Evolutionary conservation across 1,140 invertebrate genomes (phyloP), one percentile per base, ranked within the genome.

Genomic region (Aphelinus certus): DNA sequence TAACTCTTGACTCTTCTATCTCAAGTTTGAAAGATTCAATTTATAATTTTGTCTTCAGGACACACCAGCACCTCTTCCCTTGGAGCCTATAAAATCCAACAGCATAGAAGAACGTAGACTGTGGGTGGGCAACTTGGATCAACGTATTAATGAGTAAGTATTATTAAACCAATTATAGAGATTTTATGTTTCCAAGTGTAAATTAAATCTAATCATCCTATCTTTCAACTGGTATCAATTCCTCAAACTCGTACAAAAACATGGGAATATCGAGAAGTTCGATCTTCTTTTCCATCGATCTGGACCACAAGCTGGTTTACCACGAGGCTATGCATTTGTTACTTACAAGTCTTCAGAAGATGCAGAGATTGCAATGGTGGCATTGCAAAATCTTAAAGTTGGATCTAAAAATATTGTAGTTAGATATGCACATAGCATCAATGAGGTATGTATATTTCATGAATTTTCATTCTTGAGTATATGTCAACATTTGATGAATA

Each of bases 241-340:
- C 89, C 89, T 97, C 87, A 97, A 97, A 95, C 91, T 97, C 85
- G 90, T 96, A 88, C 95, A 97, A 92, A 94, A 95, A 90, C 93
- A 95, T 92, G 96, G 96, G 84, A 89, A 90, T 79, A 94, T 97
- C 81, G 94, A 95, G 89, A 96, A 97, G 91, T 97, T 97, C 90
- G 96, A 98, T 88, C 93, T 97, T 86, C 91, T 98, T 68, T 97
- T 96, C 85, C 95, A 97, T 85, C 95, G 95, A 78, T 92, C 92
- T 75, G 96, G 96, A 70, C 94, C 95, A 65, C 91, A 95, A 81
- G 92, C 92, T 81, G 96, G 96, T 60, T 94, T 95, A 84, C 94
- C 96, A 1, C 88, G 95, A 78, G 96, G 96, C n/a, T 98, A 97
- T 85, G 96, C 95, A 51, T 98, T 98, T 88, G 94, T 96, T 46